Evolutionary conservation across 1,140 invertebrate genomes (phyloP).

Genomic region (Brachystomella parvula): DNA sequence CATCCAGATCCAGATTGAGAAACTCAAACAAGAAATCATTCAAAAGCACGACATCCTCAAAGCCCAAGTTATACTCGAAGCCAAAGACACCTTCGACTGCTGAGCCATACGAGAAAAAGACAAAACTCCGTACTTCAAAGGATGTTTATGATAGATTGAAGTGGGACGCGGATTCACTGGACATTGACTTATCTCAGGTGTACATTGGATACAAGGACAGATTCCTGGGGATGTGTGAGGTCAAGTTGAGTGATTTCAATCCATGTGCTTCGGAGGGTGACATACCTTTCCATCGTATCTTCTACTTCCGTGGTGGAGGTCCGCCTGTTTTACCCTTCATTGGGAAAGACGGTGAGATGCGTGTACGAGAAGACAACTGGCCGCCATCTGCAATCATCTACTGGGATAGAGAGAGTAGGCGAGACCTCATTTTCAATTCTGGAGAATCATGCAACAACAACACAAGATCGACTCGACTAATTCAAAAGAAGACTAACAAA

Average conservation of each 20-base stretch:
- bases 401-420: constrained; percentile 20
- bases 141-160: constrained; percentile 22
- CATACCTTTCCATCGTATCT: constrained; percentile 23
- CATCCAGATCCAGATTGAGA: background rate
- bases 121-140: constrained; percentile 21
- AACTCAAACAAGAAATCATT: too few relatives aligned
- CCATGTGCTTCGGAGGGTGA: constrained; percentile 7
- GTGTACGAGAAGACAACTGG: constrained; percentile 23
- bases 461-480: too few relatives aligned
- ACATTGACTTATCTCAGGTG: constrained; percentile 9
- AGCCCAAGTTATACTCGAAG: too few relatives aligned
- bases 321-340: constrained; percentile 14
- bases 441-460: constrained; percentile 9
- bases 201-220: constrained; percentile 27
- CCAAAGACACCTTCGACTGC: too few relatives aligned
- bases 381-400: constrained; percentile 15
- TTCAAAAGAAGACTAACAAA: too few relatives aligned
- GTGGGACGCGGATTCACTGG: constrained; percentile 11
- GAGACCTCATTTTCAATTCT: constrained; percentile 20
- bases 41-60: too few relatives aligned
- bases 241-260: constrained; percentile 16
- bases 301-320: constrained; percentile 21
- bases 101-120: constrained; percentile 8
- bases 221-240: constrained; percentile 26
- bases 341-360: constrained; percentile 18